phyloP scores from a whole-genome alignment of 2,888 invertebrate species.

The Epirrhoe tristata region DNA sequence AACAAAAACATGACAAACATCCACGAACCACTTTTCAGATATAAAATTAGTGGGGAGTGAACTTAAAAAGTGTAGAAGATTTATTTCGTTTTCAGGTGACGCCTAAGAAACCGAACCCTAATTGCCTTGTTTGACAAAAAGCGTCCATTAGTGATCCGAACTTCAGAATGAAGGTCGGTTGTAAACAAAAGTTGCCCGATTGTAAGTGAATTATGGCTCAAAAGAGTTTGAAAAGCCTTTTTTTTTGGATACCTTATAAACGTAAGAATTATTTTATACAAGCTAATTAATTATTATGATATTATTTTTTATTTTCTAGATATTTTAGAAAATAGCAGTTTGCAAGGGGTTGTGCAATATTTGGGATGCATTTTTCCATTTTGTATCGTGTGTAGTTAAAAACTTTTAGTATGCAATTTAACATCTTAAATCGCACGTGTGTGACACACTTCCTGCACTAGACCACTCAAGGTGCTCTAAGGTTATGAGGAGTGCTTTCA shows the following conservation, averaged over 20 bases:
- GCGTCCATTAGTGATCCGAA: conserved; percentile 28
- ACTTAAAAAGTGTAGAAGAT: background rate
- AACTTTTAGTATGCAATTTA: too few species aligned
- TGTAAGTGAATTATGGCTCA: conserved; percentile 50
- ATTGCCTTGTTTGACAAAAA: conserved; percentile 28
- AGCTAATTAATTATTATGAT: background rate
- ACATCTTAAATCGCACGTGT: too few species aligned
- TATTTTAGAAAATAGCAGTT: background rate
- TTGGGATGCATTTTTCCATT: background rate
- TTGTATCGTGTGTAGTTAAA: background rate
- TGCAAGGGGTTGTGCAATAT: too few species aligned
- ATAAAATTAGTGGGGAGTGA: too few species aligned
- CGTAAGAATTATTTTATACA: conserved; percentile 53
- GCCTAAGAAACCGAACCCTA: conserved; percentile 31
- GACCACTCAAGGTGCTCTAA: too few species aligned
- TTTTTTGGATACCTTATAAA: conserved; percentile 63
- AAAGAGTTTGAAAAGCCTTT: conserved; percentile 48
- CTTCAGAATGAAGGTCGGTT: conserved; percentile 21
- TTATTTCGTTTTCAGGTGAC: conserved; percentile 9
- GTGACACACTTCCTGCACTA: too few species aligned
- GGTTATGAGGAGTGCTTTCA: too few species aligned
- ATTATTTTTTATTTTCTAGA: background rate
- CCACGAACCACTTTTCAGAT: too few species aligned
- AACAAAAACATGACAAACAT: too few species aligned
- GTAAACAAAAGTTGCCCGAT: conserved; percentile 20